Evolutionary conservation across 2,797 vertebrate genomes (phyloP), one percentile per base, ranked within the genome.

Genomic region (Argya squamiceps): DNA sequence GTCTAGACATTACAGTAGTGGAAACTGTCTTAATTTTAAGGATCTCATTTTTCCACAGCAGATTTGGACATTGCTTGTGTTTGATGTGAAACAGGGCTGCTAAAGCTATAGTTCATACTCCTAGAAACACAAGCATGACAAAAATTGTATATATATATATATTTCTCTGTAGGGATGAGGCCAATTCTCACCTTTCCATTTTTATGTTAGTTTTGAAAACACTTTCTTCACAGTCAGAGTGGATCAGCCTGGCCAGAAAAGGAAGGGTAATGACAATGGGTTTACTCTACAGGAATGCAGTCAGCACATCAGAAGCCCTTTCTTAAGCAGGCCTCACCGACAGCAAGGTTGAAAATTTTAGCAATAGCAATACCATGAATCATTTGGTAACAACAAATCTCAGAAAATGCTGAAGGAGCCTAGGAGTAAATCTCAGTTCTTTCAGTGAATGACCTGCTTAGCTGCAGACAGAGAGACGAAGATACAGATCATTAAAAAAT

Each of bases 1-100:
- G 94, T 93, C 93, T 96, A 95, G 86, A 91, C 96, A 86, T 96
- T 85, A 93, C 82, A 81, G 75, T 92, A 87, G 55, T 91, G 88
- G 89, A 94, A 92, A 92, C 47, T 63, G 75, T 78, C 52, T 43
- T 93, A 69, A 86, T 87, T 96, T 88, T 73, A n/a, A 69, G 32
- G 75, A 84, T 65, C 27, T 92, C 82, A 55, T 89, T 94, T 94
- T 94, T 70, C 80, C 76, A 79, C 41, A 73, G 78, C 47, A 77
- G 50, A 37, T 73, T 84, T 91, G 73, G 81, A 74, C 0, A 0
- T 93, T 69, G 82, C 23, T 89, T 74, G 43, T 4, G 3, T 76
- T 86, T 93, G 94, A 92, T 79, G 89, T 84, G 71, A 96, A 97
- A 34, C 83, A 92, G 83, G 59, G 27, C 91, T 84, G 70, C 75